Conservation (phyloP, 2,888 invertebrate genomes). For the Platerodrilus igneus region DNA sequence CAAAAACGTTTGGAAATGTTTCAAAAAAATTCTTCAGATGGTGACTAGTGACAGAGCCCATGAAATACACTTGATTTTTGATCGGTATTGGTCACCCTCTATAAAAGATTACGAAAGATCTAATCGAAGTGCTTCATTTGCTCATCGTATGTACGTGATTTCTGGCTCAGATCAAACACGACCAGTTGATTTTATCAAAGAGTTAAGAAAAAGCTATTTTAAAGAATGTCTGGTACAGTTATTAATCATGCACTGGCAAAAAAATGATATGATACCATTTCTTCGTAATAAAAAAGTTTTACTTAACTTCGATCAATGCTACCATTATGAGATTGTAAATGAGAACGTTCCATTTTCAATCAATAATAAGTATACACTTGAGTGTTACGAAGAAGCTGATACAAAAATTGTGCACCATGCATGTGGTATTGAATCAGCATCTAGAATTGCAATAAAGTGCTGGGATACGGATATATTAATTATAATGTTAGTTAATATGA, state of each 20-base stretch:
- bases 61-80: conserved; percentile 34
- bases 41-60: not conserved
- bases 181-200: conserved; percentile 33
- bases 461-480: conserved; percentile 32
- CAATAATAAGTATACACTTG: conserved; percentile 21
- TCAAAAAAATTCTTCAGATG: not conserved
- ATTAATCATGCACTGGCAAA: conserved; percentile 33
- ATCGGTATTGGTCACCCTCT: conserved; percentile 36
- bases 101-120: conserved; percentile 39
- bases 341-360: conserved; percentile 7
- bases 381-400: conserved; percentile 34
- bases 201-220: conserved; percentile 35
- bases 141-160: conserved; percentile 33
- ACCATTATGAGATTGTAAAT: conserved; percentile 16
- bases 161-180: conserved; percentile 33
- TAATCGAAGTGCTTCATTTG: conserved; percentile 23
- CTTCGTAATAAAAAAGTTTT: conserved; percentile 29
- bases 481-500: conserved; percentile 30
- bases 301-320: conserved; percentile 26
- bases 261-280: too few species aligned
- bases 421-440: conserved; percentile 13
- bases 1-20: not conserved
- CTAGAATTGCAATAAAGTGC: conserved; percentile 31
- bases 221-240: conserved; percentile 36
- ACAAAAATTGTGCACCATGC: conserved; percentile 31